Evolutionary conservation across 2,113 vertebrate genomes (phyloP).

Genomic region (Paraplagusia blochii): DNA sequence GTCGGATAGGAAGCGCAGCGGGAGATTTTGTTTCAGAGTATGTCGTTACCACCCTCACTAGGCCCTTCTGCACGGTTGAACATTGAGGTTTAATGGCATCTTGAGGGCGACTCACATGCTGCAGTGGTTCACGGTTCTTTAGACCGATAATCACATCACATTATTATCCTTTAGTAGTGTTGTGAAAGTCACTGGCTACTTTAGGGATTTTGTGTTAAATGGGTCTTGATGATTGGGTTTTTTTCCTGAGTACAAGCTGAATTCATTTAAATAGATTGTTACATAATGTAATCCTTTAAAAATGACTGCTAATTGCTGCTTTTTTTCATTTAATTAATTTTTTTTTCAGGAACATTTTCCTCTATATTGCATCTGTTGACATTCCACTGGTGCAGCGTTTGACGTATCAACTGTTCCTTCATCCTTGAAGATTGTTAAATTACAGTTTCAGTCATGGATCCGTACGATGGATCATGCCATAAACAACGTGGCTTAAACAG

Average conservation of each 20-base stretch:
- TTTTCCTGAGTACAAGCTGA: constrained; percentile 17
- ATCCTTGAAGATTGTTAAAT: constrained; percentile 19
- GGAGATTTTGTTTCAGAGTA: constrained; percentile 54
- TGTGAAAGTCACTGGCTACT: constrained; percentile 30
- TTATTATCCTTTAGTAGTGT: constrained; percentile 36
- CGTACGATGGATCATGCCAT: constrained; percentile 42
- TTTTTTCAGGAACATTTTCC: too few species aligned
- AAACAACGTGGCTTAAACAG: constrained; percentile 31
- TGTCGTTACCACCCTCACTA: constrained; percentile 55
- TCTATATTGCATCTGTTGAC: not conserved
- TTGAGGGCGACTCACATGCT: constrained; percentile 58
- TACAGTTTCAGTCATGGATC: constrained; percentile 27
- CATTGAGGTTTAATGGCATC: constrained; percentile 58
- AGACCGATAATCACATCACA: constrained; percentile 49
- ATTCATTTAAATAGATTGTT: too few species aligned
- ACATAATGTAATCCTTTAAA: too few species aligned
- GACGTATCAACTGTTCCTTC: not conserved
- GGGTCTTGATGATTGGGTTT: not conserved
- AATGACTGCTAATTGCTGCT: too few species aligned
- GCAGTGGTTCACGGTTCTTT: constrained; percentile 56
- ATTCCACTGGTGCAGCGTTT: not conserved
- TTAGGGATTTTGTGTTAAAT: constrained; percentile 19
- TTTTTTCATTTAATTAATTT: too few species aligned
- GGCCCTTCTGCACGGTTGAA: constrained; percentile 57
- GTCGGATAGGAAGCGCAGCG: constrained; percentile 45